These are phyloP conservation scores for Zelostemma sp. DNA, from an alignment of 1,140 invertebrate genomes.

Conservation along the genomic window DNA sequence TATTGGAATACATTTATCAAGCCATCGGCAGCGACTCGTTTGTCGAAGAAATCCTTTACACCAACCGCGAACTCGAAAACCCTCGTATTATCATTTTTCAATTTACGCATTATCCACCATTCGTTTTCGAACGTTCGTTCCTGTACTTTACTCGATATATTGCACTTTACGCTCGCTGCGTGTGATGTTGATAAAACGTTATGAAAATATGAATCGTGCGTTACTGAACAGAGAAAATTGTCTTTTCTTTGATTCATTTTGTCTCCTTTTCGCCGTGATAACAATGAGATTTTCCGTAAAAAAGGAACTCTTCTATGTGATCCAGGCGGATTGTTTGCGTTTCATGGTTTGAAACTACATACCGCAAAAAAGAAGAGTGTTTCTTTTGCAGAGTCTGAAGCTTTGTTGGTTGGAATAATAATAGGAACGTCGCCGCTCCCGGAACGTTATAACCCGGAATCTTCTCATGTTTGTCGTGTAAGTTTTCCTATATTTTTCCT, in stretches of 20 bases:
- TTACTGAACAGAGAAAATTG: too few relatives aligned
- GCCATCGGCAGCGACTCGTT: constrained; percentile 32
- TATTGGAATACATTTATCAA: constrained; percentile 38
- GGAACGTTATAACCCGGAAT: too few relatives aligned
- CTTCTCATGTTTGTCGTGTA: too few relatives aligned
- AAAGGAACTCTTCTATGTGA: neutral
- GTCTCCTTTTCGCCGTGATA: too few relatives aligned
- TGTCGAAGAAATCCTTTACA: constrained; percentile 17
- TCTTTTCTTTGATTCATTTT: too few relatives aligned
- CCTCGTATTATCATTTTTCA: neutral
- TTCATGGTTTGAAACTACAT: too few relatives aligned
- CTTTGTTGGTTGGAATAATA: neutral
- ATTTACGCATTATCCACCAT: neutral
- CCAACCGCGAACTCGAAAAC: neutral
- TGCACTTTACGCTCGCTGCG: neutral
- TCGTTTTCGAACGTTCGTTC: too few relatives aligned
- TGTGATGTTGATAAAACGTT: neutral
- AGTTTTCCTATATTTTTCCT: too few relatives aligned
- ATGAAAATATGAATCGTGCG: too few relatives aligned
- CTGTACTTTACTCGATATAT: neutral
- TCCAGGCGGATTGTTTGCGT: too few relatives aligned
- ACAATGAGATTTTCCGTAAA: neutral
- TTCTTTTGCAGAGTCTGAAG: neutral
- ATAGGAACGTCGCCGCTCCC: neutral
- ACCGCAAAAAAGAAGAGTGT: neutral